These are phyloP conservation scores for Hippocampus comes DNA, from an alignment of 2,113 vertebrate genomes.

Conservation along the genomic window DNA sequence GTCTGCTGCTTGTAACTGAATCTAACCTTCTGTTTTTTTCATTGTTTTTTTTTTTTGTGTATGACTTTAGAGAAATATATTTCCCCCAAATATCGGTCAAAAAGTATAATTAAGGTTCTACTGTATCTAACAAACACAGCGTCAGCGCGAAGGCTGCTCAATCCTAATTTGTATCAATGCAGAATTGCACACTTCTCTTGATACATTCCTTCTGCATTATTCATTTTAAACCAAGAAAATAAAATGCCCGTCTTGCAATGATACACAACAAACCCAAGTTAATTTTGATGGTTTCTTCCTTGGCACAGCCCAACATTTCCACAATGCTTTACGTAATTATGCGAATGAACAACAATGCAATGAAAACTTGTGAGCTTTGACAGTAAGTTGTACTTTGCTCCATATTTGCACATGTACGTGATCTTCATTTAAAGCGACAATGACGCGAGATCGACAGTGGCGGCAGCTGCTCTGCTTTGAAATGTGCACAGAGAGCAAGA, in stretches of 20 bases:
- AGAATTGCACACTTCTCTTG: not conserved
- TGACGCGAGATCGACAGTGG: not conserved
- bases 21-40: not conserved
- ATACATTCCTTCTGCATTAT: not conserved
- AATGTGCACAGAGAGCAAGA: conserved; percentile 4
- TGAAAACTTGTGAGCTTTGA: not conserved
- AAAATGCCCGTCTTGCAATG: not conserved
- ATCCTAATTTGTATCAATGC: not conserved
- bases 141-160: not conserved
- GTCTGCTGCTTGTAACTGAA: not conserved
- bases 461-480: conserved; percentile 4
- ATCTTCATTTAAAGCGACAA: conserved; percentile 10
- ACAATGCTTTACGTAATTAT: not conserved
- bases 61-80: not conserved
- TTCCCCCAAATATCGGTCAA: not conserved
- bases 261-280: not conserved
- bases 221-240: not conserved
- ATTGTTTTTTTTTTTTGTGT: not conserved
- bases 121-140: not conserved
- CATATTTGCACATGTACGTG: not conserved
- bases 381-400: not conserved
- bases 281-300: not conserved
- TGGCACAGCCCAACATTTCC: not conserved
- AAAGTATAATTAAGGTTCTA: not conserved
- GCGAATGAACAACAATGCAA: not conserved